Percentiles rank a stretch among this genome's conserved stretches.
phyloP scores from a whole-genome alignment of 2,113 vertebrate species.

The Cavia aperea region DNA sequence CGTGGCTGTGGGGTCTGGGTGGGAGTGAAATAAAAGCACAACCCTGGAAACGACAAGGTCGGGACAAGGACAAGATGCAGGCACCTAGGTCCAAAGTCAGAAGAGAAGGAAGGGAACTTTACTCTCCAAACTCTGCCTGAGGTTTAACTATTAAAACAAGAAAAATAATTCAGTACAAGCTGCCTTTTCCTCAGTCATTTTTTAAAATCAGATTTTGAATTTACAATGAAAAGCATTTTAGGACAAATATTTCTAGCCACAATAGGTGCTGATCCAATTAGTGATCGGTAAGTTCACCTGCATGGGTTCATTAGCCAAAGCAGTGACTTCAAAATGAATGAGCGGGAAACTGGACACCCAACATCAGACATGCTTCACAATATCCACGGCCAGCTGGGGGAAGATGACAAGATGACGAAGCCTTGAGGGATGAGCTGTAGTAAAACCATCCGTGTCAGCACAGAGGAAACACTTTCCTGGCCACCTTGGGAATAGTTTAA shows the following conservation, averaged over 20 bases:
- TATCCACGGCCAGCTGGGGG: background rate
- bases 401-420: background rate
- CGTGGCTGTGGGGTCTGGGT: background rate
- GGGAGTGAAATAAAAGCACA: background rate
- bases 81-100: background rate
- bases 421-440: background rate
- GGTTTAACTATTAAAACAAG: background rate
- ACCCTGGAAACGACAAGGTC: background rate
- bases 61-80: background rate
- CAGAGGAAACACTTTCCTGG: background rate
- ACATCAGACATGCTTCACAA: accelerated
- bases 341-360: background rate
- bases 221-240: background rate
- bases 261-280: background rate
- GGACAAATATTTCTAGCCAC: background rate
- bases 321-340: background rate
- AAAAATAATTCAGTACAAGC: background rate
- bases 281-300: background rate
- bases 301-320: background rate
- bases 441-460: background rate
- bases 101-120: background rate
- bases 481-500: background rate
- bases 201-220: conserved; percentile 19
- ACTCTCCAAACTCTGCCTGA: background rate
- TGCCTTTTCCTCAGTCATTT: background rate